Percentiles rank a stretch among this genome's conserved stretches.
Conservation (phyloP, 2,797 vertebrate species). For the Saxicola maurus region DNA sequence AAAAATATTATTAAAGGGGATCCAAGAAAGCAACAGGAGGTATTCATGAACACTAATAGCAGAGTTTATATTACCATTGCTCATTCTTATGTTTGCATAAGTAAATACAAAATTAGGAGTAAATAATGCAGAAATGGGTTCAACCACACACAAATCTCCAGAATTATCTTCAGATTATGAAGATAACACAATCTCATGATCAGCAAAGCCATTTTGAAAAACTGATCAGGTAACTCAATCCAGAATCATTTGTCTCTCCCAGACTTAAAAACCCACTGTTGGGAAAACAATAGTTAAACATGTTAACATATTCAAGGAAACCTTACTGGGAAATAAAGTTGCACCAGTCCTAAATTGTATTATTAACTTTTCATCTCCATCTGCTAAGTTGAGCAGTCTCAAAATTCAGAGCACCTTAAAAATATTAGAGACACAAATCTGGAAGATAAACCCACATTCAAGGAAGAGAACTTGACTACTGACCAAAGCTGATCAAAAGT, state of each 20-base stretch:
- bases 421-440: background rate
- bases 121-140: background rate
- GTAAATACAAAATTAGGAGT: background rate
- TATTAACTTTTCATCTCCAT: background rate
- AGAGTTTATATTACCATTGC: background rate
- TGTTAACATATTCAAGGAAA: background rate
- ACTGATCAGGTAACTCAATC: background rate
- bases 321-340: background rate
- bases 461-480: background rate
- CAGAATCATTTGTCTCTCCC: background rate
- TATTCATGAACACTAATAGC: background rate
- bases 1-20: background rate
- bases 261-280: background rate
- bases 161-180: background rate
- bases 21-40: background rate
- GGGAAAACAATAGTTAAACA: background rate
- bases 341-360: background rate
- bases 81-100: background rate
- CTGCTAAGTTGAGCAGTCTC: background rate
- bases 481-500: background rate
- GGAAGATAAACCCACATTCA: background rate
- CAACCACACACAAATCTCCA: background rate
- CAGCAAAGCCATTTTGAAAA: background rate
- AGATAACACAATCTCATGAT: background rate
- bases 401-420: background rate